phyloP scores from a whole-genome alignment of 2,797 vertebrate genomes.

The Coccyzus lansbergi region DNA sequence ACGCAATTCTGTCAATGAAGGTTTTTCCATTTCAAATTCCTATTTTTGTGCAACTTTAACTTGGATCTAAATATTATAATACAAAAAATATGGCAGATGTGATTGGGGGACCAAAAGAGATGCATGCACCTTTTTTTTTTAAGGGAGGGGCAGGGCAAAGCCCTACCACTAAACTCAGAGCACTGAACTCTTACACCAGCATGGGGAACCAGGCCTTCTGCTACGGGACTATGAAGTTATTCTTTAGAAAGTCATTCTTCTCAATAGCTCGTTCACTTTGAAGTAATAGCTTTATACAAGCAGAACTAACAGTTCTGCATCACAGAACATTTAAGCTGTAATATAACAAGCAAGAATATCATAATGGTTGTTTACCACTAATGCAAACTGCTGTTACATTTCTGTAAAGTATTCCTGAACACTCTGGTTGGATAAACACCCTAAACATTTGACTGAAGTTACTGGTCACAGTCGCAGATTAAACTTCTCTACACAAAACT shows the following conservation, averaged over 20 bases:
- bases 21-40: background rate
- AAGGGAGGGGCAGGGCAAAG: background rate
- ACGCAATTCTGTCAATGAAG: background rate
- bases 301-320: slow-evolving; percentile 33
- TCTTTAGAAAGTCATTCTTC: background rate
- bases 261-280: background rate
- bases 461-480: background rate
- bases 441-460: background rate
- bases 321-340: background rate
- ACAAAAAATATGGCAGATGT: background rate
- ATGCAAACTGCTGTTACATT: slow-evolving; percentile 12
- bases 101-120: fast-evolving
- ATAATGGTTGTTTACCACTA: slow-evolving; percentile 20
- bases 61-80: background rate
- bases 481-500: background rate
- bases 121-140: fast-evolving
- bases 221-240: background rate
- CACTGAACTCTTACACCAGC: background rate
- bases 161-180: background rate
- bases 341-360: slow-evolving; percentile 6
- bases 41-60: background rate
- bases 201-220: fast-evolving
- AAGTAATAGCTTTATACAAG: background rate
- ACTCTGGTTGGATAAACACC: background rate
- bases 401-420: background rate